These are phyloP conservation scores for Urocynchramus pylzowi DNA, from an alignment of 2,113 vertebrate species.

Conservation along the genomic window DNA sequence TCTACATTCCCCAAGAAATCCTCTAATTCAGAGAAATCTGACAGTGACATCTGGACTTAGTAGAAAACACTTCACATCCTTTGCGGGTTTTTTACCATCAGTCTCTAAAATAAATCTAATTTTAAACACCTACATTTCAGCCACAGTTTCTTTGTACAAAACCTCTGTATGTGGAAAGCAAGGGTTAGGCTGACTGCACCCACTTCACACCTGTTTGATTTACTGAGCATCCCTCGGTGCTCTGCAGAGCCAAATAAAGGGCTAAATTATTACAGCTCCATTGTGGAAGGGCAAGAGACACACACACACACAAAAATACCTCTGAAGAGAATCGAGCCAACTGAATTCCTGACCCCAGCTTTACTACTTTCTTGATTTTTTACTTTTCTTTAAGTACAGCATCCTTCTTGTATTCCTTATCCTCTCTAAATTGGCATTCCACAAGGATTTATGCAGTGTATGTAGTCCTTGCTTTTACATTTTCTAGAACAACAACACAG, in stretches of 20 bases:
- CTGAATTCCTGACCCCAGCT: not conserved
- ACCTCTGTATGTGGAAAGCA: not conserved
- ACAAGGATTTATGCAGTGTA: not conserved
- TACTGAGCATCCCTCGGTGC: not conserved
- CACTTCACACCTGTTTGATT: slow-evolving; percentile 11
- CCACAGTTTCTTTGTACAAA: not conserved
- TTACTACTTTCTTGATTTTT: not conserved
- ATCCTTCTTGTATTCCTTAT: not conserved
- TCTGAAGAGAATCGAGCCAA: not conserved
- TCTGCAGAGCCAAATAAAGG: slow-evolving; percentile 1
- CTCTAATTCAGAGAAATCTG: slow-evolving; percentile 44
- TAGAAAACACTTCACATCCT: slow-evolving; percentile 24
- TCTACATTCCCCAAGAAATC: not conserved
- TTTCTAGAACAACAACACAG: not conserved
- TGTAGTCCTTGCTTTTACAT: not conserved
- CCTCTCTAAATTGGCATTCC: not conserved
- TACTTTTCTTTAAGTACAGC: not conserved
- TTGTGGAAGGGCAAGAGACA: not conserved
- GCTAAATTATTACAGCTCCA: not conserved
- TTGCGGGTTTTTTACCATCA: not conserved
- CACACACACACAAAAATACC: not conserved
- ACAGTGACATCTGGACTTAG: not conserved
- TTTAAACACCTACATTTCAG: slow-evolving; percentile 25
- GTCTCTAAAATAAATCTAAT: slow-evolving; percentile 31
- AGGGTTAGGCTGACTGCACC: not conserved